Evolutionary conservation across 2,888 invertebrate genomes (phyloP).

Genomic region (Nephrotoma flavescens): DNA sequence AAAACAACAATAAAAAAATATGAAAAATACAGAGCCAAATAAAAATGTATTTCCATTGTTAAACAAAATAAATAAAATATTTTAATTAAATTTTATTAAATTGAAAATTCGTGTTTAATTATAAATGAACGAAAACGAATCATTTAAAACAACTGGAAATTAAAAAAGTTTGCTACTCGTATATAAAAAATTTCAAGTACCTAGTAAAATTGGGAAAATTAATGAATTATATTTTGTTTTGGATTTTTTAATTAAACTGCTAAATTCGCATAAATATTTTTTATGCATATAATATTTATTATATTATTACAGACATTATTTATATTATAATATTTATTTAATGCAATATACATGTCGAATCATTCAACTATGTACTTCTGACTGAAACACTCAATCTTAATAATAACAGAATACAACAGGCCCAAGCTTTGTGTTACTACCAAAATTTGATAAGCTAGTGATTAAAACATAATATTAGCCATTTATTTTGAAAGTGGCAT

Average conservation of each 20-base stretch:
- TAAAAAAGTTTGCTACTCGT: background rate
- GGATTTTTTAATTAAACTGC: background rate
- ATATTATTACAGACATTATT: too few species aligned
- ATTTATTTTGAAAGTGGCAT: too few species aligned
- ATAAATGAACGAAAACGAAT: background rate
- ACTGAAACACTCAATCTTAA: too few species aligned
- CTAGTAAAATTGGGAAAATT: background rate
- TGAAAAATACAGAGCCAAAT: background rate
- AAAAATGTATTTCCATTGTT: background rate
- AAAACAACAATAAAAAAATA: background rate
- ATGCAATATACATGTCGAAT: too few species aligned
- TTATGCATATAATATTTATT: too few species aligned
- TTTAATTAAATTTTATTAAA: background rate
- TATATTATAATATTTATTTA: too few species aligned
- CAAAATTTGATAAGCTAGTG: too few species aligned
- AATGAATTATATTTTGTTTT: background rate
- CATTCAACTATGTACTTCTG: too few species aligned
- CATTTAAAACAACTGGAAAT: background rate
- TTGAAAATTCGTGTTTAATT: background rate
- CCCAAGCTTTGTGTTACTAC: too few species aligned
- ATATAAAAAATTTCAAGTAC: background rate
- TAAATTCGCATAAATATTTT: background rate
- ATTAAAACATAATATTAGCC: too few species aligned
- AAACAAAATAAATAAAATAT: background rate
- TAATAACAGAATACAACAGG: too few species aligned